A percentile compares a stretch with the other conserved stretches of the same genome.
Conservation (phyloP, 2,888 invertebrate genomes). For the Trissolcus japonicus region DNA sequence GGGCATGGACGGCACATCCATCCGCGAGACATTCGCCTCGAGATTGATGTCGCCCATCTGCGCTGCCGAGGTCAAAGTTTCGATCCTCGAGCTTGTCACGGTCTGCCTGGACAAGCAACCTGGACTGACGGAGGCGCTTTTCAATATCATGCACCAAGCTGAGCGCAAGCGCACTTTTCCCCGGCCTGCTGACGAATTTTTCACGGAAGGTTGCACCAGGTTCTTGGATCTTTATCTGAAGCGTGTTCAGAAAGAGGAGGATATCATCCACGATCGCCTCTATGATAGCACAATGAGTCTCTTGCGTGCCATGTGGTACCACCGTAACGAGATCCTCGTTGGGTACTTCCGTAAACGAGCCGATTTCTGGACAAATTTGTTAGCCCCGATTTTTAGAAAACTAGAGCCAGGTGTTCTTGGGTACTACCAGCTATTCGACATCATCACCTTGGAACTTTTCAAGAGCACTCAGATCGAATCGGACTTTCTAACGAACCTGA, state of each 20-base stretch:
- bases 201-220: constrained; percentile 73
- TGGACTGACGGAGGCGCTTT: constrained; percentile 75
- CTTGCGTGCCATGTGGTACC: constrained; percentile 75
- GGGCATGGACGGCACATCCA: constrained; percentile 79
- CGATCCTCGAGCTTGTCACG: constrained; percentile 76
- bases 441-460: constrained; percentile 73
- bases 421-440: constrained; percentile 73
- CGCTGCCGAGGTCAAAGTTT: constrained; percentile 75
- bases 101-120: constrained; percentile 76
- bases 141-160: constrained; percentile 74
- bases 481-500: constrained; percentile 69
- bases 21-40: constrained; percentile 79
- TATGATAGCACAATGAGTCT: constrained; percentile 74
- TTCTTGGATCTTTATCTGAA: constrained; percentile 71
- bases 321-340: constrained; percentile 74
- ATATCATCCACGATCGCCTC: constrained; percentile 70
- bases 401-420: constrained; percentile 67
- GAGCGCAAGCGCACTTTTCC: constrained; percentile 73
- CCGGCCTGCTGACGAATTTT: constrained; percentile 71
- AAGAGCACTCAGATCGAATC: constrained; percentile 69
- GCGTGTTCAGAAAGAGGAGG: constrained; percentile 69
- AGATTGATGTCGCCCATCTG: constrained; percentile 78
- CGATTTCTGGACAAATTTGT: constrained; percentile 73
- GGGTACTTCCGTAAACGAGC: constrained; percentile 73
- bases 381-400: constrained; percentile 71